Percentiles rank a stretch among this genome's conserved stretches.
phyloP scores from a whole-genome alignment of 2,797 vertebrate genomes.

The Neopelma chrysocephalum region DNA sequence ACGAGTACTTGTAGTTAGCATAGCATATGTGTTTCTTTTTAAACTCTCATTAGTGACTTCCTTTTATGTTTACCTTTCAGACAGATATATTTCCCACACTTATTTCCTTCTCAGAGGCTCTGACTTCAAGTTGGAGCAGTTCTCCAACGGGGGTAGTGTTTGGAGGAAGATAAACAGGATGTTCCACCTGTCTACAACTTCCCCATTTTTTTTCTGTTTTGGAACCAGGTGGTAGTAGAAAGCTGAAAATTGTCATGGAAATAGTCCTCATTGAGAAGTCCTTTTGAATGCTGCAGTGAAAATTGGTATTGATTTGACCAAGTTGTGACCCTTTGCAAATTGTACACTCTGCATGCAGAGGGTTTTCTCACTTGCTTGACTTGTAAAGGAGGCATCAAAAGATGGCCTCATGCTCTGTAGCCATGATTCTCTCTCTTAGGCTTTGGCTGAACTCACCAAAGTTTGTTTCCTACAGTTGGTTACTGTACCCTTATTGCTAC shows the following conservation, averaged over 20 bases:
- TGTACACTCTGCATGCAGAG: neutral
- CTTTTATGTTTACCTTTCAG: neutral
- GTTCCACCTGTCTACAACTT: neutral
- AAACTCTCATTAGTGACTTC: neutral
- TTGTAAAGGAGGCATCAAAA: neutral
- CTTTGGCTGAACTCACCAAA: neutral
- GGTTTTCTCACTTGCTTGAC: neutral
- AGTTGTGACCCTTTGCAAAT: neutral
- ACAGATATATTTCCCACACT: neutral
- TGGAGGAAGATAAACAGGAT: neutral
- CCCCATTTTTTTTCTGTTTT: neutral
- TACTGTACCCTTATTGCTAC: neutral
- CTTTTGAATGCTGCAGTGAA: neutral
- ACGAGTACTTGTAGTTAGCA: neutral
- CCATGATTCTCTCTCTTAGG: neutral
- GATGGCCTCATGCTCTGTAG: neutral
- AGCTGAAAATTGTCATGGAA: conserved; percentile 20
- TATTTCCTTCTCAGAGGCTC: neutral
- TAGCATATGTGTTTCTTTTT: neutral
- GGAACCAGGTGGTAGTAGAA: neutral
- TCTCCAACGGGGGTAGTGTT: neutral
- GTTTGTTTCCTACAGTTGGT: neutral
- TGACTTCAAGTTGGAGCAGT: neutral
- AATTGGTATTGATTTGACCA: conserved; percentile 41
- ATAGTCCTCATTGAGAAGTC: neutral